A percentile compares a stretch with the other conserved stretches of the same genome.
These are phyloP conservation scores for Takifugu rubripes DNA, from an alignment of 2,797 vertebrate genomes.

Conservation along the genomic window DNA sequence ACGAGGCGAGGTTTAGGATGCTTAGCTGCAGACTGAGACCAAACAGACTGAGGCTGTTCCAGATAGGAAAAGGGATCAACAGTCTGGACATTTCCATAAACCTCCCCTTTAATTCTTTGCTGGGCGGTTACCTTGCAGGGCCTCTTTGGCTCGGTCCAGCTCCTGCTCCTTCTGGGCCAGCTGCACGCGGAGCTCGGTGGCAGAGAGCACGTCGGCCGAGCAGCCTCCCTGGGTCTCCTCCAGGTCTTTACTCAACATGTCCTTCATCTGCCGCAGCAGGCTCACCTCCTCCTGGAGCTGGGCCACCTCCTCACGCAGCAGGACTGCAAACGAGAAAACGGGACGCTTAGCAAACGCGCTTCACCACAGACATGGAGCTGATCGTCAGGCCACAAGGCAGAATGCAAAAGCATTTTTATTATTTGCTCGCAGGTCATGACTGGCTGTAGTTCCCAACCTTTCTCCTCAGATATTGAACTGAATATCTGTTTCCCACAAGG, in stretches of 20 bases:
- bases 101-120: slow-evolving; percentile 24
- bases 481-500: slow-evolving; percentile 18
- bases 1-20: too few relatives aligned
- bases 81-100: too few relatives aligned
- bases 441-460: not conserved
- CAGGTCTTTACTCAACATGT: slow-evolving; percentile 93
- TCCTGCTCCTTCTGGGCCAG: slow-evolving; percentile 95
- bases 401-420: too few relatives aligned
- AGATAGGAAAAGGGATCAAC: too few relatives aligned
- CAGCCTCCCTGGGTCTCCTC: slow-evolving; percentile 89
- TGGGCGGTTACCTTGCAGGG: slow-evolving; percentile 84
- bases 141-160: slow-evolving; percentile 92
- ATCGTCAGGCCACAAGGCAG: too few relatives aligned
- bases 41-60: not conserved
- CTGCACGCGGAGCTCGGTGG: slow-evolving; percentile 93
- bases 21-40: too few relatives aligned
- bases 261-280: slow-evolving; percentile 96
- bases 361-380: too few relatives aligned
- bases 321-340: slow-evolving; percentile 66
- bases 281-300: slow-evolving; percentile 96
- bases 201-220: slow-evolving; percentile 87
- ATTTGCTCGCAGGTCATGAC: not conserved
- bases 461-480: not conserved
- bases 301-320: slow-evolving; percentile 92
- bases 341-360: slow-evolving; percentile 12